Base-by-base conservation (phyloP, 1,140 invertebrate genomes). In the Drosophila triauraria region DNA sequence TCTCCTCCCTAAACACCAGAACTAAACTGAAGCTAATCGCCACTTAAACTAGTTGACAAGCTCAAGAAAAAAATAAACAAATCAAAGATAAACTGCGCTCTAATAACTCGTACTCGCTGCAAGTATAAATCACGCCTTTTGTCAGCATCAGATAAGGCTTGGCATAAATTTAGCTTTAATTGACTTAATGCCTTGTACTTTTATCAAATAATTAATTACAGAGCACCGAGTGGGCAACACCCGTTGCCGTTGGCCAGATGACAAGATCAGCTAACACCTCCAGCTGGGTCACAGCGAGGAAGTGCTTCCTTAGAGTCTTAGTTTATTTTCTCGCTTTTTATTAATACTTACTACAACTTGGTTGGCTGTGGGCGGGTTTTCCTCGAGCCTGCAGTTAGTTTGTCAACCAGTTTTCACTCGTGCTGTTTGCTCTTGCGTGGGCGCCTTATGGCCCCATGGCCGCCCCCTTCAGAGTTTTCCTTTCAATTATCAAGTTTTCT, bases 191-290 rank as follows among this genome's bases (percentile, higher is more conserved):
- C 83, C 83, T 88, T 86, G 83, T 86, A 80, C 48, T 77, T 86
- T 86, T 80, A 86, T 87, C 83, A 88, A 87, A 87, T 83, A 86
- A 86, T 86, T 86, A 86, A 86, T 86, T 86, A 86, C 80, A 57
- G 43, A 59, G 56, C 48, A 44, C 30, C 32, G 65, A 71, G 77
- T 77, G 58, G 68, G 68, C 75, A 44, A 46, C 27, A 42, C 62
- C 38, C 43, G 32, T 30, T 30, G 20, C 20, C 20, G 27, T 10
- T 35, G 57, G 44, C n/a, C 32, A 61, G 20, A 32, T 27, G 60
- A 62, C 32, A 62, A 53, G 60, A 54, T 63, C 48, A 44, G 67
- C n/a, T n/a, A 27, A 68, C 63, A 60, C 48, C 27, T 67, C 32
- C 12, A 56, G 30, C 7, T 20, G 23, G 13, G 58, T 48, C 30